Evolutionary conservation across 2,888 invertebrate species (phyloP), one percentile per base, ranked within the genome.

Genomic region (Tuberolachnus salignus): DNA sequence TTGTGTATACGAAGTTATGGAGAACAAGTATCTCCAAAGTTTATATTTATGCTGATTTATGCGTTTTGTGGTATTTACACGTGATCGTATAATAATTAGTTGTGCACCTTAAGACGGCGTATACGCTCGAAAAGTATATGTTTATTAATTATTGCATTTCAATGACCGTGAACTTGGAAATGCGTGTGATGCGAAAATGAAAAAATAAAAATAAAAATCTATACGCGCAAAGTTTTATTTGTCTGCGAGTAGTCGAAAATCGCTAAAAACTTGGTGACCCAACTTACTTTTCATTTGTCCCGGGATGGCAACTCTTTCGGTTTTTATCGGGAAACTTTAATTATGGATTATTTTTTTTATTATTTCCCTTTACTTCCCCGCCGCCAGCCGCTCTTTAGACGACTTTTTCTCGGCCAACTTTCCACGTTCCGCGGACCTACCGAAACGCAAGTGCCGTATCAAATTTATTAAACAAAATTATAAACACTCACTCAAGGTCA

Each of bases 271-370:
- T 78, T 61, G 67, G 78, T 69, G 78, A 78, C 78, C 78, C 69
- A 78, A 69, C 69, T 78, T 78, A 78, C 78, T 78, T 78, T 78
- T 69, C 78, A 61, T 61, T 78, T 51, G 78, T 78, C 49, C 49
- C 69, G 23, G 69, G 78, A 78, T 61, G 42, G 69, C 49, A 21
- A 69, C 78, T 69, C 78, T 78, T 78, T 78, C 67, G 23, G 69
- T 51, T 78, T 69, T 78, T 78, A 78, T 78, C 59, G 78, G 57
- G 19, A 78, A 81, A 80, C 78, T 70, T 80, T 81, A 80, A 80
- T 80, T 80, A 73, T 73, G 67, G 69, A 75, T 69, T 66, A 57
- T 81, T 80, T 64, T 80, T 51, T 72, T 59, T 63, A 49, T 26
- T 16, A 21, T 70, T 49, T 55, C 8, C 10, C 1, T 9, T 51